phyloP scores from a whole-genome alignment of 2,113 vertebrate genomes.

The Nothobranchius kuhntae region DNA sequence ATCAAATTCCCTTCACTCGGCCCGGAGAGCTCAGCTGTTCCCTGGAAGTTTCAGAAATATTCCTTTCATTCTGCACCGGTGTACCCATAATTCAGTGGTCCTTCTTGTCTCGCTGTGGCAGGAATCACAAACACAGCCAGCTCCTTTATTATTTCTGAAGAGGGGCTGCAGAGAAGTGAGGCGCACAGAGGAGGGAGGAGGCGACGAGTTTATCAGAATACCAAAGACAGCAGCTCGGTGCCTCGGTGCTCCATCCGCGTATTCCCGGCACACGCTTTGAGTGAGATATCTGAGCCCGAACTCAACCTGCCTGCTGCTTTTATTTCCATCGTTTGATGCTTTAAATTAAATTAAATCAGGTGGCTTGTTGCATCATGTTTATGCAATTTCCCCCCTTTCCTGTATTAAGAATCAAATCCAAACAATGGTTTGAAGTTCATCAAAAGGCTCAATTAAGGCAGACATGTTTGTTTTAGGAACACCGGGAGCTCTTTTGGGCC shows the following conservation, averaged over 20 bases:
- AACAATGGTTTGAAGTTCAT: slow-evolving; percentile 29
- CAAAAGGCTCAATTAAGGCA: slow-evolving; percentile 32
- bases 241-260: not conserved
- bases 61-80: slow-evolving; percentile 47
- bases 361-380: slow-evolving; percentile 28
- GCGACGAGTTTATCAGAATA: slow-evolving; percentile 32
- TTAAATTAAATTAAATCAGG: slow-evolving; percentile 45
- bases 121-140: slow-evolving; percentile 53
- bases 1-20: slow-evolving; percentile 51
- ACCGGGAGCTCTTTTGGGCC: slow-evolving; percentile 15
- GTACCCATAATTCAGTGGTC: slow-evolving; percentile 55
- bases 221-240: slow-evolving; percentile 11
- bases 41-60: slow-evolving; percentile 52
- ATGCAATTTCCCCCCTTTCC: slow-evolving; percentile 41
- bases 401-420: slow-evolving; percentile 33
- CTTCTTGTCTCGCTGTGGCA: slow-evolving; percentile 28
- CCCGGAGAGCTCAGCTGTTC: slow-evolving; percentile 61
- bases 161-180: slow-evolving; percentile 20
- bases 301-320: slow-evolving; percentile 7
- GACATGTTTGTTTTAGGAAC: slow-evolving; percentile 31
- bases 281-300: slow-evolving; percentile 11
- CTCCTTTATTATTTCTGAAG: slow-evolving; percentile 48
- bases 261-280: not conserved
- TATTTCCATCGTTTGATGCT: slow-evolving; percentile 10
- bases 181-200: not conserved